Conservation (phyloP, 2,888 invertebrate genomes). For the Plebejus argus region DNA sequence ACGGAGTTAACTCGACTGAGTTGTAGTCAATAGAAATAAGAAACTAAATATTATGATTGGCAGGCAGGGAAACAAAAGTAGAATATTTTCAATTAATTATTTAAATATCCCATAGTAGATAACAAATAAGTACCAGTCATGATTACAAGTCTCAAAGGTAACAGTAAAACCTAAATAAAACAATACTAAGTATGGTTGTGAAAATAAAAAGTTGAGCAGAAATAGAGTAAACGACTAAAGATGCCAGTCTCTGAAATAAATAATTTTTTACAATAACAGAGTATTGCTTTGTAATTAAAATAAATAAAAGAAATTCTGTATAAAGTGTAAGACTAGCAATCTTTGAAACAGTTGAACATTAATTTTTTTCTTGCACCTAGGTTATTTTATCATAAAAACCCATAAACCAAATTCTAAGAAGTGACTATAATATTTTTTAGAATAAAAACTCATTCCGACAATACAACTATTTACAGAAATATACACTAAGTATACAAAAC, state of each 20-base stretch:
- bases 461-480: neutral
- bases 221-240: no score
- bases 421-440: neutral
- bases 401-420: neutral
- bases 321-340: no score
- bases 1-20: no score
- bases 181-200: no score
- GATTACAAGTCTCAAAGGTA: constrained; percentile 36
- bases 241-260: no score
- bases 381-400: neutral
- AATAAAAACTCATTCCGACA: neutral
- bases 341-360: no score
- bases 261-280: no score
- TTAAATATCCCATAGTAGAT: constrained; percentile 43
- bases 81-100: constrained; percentile 18
- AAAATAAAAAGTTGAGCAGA: no score
- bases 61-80: neutral
- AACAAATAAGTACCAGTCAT: constrained; percentile 43
- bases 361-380: no score
- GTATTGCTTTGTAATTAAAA: no score
- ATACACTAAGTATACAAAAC: neutral
- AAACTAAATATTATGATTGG: neutral
- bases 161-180: neutral
- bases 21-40: no score
- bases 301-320: no score